These are phyloP conservation scores for Brachyopa scutellaris DNA, from an alignment of 2,888 invertebrate species.

Conservation along the genomic window DNA sequence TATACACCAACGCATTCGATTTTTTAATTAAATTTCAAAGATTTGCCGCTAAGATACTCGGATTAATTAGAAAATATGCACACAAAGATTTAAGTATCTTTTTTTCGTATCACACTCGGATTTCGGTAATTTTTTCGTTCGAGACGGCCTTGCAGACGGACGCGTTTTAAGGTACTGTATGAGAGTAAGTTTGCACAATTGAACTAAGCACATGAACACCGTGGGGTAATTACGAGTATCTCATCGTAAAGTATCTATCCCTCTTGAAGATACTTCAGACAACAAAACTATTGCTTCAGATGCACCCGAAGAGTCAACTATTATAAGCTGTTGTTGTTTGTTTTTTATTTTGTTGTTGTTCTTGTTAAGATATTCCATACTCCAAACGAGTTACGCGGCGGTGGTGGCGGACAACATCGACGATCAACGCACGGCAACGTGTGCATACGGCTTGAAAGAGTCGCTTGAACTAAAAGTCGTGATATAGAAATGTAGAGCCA, in stretches of 20 bases:
- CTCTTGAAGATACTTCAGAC: slow-evolving; percentile 20
- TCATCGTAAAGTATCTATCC: slow-evolving; percentile 34
- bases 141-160: slow-evolving; percentile 60
- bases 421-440: slow-evolving; percentile 39
- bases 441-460: slow-evolving; percentile 61
- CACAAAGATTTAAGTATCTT: background rate
- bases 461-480: slow-evolving; percentile 63
- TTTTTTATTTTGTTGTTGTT: background rate
- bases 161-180: slow-evolving; percentile 42
- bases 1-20: slow-evolving; percentile 53
- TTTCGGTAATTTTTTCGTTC: no score
- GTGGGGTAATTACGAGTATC: no score
- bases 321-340: background rate
- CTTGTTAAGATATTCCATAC: slow-evolving; percentile 15
- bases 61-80: slow-evolving; percentile 14
- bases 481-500: slow-evolving; percentile 45
- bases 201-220: slow-evolving; percentile 39
- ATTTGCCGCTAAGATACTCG: slow-evolving; percentile 1
- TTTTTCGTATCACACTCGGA: no score
- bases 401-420: background rate
- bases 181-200: slow-evolving; percentile 9
- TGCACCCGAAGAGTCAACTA: slow-evolving; percentile 25
- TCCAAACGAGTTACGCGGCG: slow-evolving; percentile 57
- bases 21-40: slow-evolving; percentile 36
- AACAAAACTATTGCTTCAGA: background rate